Conservation (phyloP, 2,797 vertebrate genomes). For the Poecilia wingei region DNA sequence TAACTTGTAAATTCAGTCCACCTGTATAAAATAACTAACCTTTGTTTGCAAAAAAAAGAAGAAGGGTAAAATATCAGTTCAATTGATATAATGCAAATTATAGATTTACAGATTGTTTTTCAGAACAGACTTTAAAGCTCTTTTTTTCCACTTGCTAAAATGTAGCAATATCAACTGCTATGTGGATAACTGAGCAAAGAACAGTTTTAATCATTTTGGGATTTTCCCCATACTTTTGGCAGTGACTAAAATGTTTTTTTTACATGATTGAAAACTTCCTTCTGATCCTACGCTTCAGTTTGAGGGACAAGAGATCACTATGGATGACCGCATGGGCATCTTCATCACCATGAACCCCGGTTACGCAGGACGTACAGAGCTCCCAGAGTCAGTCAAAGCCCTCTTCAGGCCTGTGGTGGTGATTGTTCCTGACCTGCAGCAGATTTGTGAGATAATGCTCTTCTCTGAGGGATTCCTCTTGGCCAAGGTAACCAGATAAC, state of each 20-base stretch:
- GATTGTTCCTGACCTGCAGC: constrained; percentile 95
- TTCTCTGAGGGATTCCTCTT: constrained; percentile 96
- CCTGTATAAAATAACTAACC: not conserved
- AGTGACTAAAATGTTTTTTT: not conserved
- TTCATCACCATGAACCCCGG: constrained; percentile 99
- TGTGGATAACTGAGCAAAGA: not conserved
- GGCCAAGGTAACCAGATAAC: constrained; percentile 85
- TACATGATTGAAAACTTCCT: not conserved
- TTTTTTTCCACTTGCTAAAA: not conserved
- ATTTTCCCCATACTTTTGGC: not conserved
- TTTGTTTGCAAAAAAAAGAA: not conserved
- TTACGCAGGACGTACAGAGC: constrained; percentile 94
- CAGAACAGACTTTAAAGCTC: not conserved
- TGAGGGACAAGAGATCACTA: constrained; percentile 91
- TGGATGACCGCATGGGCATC: constrained; percentile 92
- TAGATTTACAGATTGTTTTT: not conserved
- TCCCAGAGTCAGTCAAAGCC: constrained; percentile 96
- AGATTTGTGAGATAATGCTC: constrained; percentile 99
- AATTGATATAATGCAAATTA: not conserved
- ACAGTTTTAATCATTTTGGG: not conserved
- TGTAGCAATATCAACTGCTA: not conserved
- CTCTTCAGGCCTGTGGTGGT: constrained; percentile 97
- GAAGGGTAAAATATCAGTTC: not conserved
- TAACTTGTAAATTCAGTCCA: not conserved
- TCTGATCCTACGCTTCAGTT: constrained; percentile 80